Evolutionary conservation across 2,113 vertebrate genomes (phyloP).

Genomic region (Phalacrocorax pelagicus): DNA sequence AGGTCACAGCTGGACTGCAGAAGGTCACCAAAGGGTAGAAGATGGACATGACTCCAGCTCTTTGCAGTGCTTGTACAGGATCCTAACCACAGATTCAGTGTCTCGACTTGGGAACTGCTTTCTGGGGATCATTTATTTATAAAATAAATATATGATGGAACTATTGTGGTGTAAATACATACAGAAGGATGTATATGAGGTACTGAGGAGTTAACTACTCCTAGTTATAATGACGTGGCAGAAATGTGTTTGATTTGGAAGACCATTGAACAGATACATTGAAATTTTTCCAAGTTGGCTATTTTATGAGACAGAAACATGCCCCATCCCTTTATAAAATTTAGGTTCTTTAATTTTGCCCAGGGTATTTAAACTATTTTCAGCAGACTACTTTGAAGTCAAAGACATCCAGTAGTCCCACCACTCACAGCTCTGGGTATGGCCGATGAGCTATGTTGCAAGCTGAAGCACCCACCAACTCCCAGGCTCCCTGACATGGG

Average conservation of each 20-base stretch:
- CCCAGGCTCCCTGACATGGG: background rate
- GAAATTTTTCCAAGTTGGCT: background rate
- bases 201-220: background rate
- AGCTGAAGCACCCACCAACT: background rate
- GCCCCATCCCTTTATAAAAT: background rate
- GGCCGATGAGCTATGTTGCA: background rate
- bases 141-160: background rate
- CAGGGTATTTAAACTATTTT: background rate
- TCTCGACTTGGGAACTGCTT: background rate
- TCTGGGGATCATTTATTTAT: background rate
- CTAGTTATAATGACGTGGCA: background rate
- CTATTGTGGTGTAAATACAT: background rate
- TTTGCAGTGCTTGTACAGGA: background rate
- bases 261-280: background rate
- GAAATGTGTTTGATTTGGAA: background rate
- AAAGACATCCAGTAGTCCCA: background rate
- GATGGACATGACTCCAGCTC: background rate
- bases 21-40: background rate
- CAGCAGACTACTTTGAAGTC: background rate
- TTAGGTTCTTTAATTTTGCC: background rate
- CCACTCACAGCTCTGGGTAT: background rate
- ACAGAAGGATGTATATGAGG: background rate
- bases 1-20: background rate
- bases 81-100: background rate
- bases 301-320: background rate